Conservation (phyloP, 2,888 invertebrate genomes). For the Lochmaea capreae region DNA sequence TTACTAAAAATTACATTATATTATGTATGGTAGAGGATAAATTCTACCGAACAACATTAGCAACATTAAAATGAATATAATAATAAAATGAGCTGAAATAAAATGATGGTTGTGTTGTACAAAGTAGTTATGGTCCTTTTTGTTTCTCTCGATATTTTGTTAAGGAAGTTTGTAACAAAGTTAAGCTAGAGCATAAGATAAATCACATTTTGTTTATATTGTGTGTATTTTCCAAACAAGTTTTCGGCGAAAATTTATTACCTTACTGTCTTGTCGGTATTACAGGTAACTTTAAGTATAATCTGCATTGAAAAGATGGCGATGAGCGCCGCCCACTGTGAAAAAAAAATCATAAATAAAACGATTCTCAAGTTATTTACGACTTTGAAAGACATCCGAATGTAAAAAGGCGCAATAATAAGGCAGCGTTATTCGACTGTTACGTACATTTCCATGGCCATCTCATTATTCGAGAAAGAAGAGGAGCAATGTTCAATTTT, state of each 20-base stretch:
- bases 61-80: too few species aligned
- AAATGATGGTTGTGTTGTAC: too few species aligned
- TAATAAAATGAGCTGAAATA: too few species aligned
- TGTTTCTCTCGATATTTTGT: too few species aligned
- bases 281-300: conserved; percentile 14
- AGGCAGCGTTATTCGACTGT: conserved; percentile 53
- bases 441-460: conserved; percentile 55
- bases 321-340: conserved; percentile 31
- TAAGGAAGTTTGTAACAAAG: not conserved
- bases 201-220: not conserved
- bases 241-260: conserved; percentile 8
- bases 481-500: conserved; percentile 59
- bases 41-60: too few species aligned
- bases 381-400: conserved; percentile 47
- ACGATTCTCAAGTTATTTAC: conserved; percentile 46
- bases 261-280: conserved; percentile 5
- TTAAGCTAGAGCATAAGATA: not conserved
- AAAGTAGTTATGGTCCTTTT: too few species aligned
- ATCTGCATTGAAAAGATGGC: conserved; percentile 25
- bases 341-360: conserved; percentile 44
- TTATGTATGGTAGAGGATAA: too few species aligned
- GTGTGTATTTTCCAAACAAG: conserved; percentile 6
- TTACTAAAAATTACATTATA: too few species aligned
- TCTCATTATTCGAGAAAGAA: conserved; percentile 57
- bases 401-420: conserved; percentile 51